Evolutionary conservation across 2,888 invertebrate genomes (phyloP), one percentile per base, ranked within the genome.

Genomic region (Nineta flava): DNA sequence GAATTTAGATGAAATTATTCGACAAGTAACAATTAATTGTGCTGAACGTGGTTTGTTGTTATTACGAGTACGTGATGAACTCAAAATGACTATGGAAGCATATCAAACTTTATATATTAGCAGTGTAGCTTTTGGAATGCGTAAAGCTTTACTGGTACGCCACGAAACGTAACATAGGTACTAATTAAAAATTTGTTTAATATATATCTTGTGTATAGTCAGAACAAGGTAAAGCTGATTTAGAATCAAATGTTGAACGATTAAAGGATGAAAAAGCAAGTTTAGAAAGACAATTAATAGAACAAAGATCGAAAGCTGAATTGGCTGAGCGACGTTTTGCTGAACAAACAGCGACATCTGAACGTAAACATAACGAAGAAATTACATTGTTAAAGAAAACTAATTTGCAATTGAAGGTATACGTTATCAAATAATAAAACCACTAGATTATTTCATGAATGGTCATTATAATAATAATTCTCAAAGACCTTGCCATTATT

Each of bases 1-100:
- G 34, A 45, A 51, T 50, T 2, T 42, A 76, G 85, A 91, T 68
- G 91, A 91, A 70, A 70, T 91, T 40, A 90, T 91, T 58, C 75
- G 90, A n/a, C 83, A 97, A 76, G 93, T 96, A 19, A 95, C 97
- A 5, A 88, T 99, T 45, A 96, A 94, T 65, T 97, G 97, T 63
- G 88, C 91, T 0, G 97, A 99, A 70, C 74, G 96, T 57, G 97
- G 97, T 3, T 73, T 97, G n/a, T 69, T 99, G 6, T 69, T 99
- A 46, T 70, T 96, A 48, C 75, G 96, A 57, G 87, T 97, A 4
- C 76, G 97, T 17, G 96, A 99, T 64, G 97, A 99, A 71, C 85
- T 96, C 51, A 77, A 87, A 55, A 94, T 97, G 83, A 95, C 96
- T 0, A 85, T 97, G 70, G 87, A 93, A 59, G 94, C 96, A 0